Evolutionary conservation across 2,888 invertebrate species (phyloP), one percentile per base, ranked within the genome.

Genomic region (Drosophila fungiperda): DNA sequence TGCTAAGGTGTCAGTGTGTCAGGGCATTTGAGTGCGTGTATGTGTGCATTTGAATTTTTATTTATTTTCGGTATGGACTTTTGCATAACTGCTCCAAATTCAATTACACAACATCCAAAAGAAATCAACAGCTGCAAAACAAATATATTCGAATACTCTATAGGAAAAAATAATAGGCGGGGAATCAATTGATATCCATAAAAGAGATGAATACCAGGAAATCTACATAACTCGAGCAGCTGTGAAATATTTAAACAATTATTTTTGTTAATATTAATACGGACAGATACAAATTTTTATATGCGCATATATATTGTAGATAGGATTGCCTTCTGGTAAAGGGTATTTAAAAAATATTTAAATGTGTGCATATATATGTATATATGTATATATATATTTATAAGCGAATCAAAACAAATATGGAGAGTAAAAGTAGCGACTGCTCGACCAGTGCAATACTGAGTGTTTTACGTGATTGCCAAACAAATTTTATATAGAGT

Each of bases 11-110:
- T 58, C 73, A 67, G 63, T 60, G 55, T 63, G 55, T 61, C 48
- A 54, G 48, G n/a, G 40, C 4, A 11, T 48, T 26, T 48, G 45
- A 35, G 60, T 54, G 58, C 53, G 32, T 67, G 38, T 40, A 50
- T 45, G 45, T 45, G 45, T 53, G 53, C 57, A 86, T 89, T 83
- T 80, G 73, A 88, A 86, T 83, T 80, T 86, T 80, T 86, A 83
- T 83, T 66, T 83, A 87, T 72, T 69, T 78, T 61, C 57, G 69
- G 67, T 83, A 68, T 38, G 68, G 83, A 87, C 89, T 87, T 73
- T 89, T 84, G 73, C 73, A 87, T 81, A 86, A 87, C 68, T 73
- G 78, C 78, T 63, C 66, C 67, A 75, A 78, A 77, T 77, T 68
- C 68, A 68, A 68, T 68, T 68, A 68, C 70, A 69, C 68, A 68